Base-by-base conservation (phyloP, 1,140 invertebrate genomes). In the Rhyzopertha dominica region DNA sequence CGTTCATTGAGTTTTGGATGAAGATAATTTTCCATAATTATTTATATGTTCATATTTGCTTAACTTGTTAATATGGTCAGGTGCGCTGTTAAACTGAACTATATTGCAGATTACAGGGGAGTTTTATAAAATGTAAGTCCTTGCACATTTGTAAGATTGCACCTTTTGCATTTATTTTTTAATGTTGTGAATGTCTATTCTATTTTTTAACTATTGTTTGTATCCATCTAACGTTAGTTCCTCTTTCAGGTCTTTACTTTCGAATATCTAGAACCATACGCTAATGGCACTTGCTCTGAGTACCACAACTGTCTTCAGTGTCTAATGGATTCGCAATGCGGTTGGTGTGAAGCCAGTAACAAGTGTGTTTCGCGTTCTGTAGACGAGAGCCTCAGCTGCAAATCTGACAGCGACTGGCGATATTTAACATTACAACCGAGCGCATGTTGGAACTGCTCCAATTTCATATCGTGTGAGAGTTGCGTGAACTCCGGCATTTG, bases 271-370 rank as follows among this genome's bases (percentile, higher is more conserved):
- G 90, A 95, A 63, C 90, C 90, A 0, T 95, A 83, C 63, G 73
- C 76, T 38, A 81, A 84, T 38, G 87, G 86, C 0, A 73, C 78
- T n/a, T 97, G 94, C 59, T 62, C 68, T 0, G 72, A 77, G 14
- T 90, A 93, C 57, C 76, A 71, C 32, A 95, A 87, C 59, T 97
- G 93, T 61, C 66, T 94, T 4, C 77, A 88, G 32, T 97, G 93
- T 63, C 68, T 95, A 14, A 85, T 84, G 0, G 93, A 98, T 68
- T 81, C 85, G 0, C 76, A 80, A 7, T 97, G 93, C 62, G 89
- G 89, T 0, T 96, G 93, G 93, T 95, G 90, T 62, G 80, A 87
- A 13, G 58, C 83, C 5, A 85, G 74, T 1, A 70, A 74, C 19
- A 71, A 73, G 17, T 87, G 84, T 60, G 71, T 85, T 14, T 65